Conservation (phyloP, 2,888 invertebrate species). For the Thysanoteuthis rhombus region DNA sequence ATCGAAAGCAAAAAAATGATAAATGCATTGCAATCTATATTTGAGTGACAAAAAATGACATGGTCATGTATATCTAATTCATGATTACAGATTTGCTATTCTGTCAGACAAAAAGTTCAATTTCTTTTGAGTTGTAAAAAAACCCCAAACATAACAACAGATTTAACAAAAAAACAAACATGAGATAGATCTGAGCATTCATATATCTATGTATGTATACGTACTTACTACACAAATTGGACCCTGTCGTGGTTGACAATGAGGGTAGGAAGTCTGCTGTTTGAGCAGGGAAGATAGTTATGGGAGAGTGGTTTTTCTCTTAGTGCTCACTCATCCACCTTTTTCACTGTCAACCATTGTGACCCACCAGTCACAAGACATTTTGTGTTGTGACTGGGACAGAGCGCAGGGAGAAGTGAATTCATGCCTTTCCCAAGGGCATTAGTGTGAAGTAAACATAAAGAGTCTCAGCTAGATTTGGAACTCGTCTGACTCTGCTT, state of each 20-base stretch:
- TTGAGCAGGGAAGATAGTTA: no score
- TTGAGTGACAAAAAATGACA: background rate
- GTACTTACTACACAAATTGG: background rate
- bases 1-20: background rate
- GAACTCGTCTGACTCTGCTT: background rate
- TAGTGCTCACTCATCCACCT: background rate
- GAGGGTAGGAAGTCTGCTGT: no score
- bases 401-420: background rate
- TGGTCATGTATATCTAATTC: background rate
- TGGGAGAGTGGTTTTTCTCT: no score
- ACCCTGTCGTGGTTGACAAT: no score
- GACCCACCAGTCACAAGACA: background rate
- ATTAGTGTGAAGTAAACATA: background rate
- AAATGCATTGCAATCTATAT: background rate
- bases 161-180: background rate
- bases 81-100: background rate
- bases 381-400: background rate
- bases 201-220: background rate
- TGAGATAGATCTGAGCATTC: background rate
- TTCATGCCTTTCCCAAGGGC: background rate
- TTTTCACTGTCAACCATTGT: background rate
- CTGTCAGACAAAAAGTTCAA: background rate
- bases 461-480: background rate
- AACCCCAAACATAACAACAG: background rate
- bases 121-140: no score